Conservation (phyloP, 2,113 vertebrate species). For the Tachuris rubrigastra region DNA sequence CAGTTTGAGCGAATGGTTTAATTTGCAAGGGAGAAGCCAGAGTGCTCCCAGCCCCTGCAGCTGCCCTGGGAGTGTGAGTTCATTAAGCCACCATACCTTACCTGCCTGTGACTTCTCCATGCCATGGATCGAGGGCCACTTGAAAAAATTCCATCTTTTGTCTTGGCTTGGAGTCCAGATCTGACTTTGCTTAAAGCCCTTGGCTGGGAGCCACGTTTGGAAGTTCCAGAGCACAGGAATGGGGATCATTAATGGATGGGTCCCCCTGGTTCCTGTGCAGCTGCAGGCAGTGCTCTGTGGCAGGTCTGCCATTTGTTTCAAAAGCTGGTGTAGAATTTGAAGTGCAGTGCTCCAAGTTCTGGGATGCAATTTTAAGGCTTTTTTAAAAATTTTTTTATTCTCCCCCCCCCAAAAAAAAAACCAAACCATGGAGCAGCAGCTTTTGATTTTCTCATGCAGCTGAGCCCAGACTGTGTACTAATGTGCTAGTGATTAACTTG, state of each 20-base stretch:
- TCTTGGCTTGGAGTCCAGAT: background rate
- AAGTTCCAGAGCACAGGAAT: background rate
- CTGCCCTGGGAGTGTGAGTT: background rate
- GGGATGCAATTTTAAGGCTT: background rate
- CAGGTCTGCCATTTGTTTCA: background rate
- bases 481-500: conserved; percentile 54
- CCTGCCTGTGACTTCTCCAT: background rate
- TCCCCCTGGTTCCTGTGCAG: background rate
- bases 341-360: background rate
- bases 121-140: background rate
- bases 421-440: background rate
- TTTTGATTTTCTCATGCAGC: background rate
- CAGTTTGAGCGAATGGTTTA: background rate
- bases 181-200: background rate
- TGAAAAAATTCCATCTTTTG: background rate
- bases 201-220: background rate
- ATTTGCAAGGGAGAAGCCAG: background rate
- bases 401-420: background rate
- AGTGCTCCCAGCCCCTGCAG: background rate
- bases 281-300: background rate
- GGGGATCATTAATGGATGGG: background rate
- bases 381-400: background rate
- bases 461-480: background rate
- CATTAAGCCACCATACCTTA: background rate
- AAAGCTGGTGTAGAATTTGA: background rate